Evolutionary conservation across 2,888 invertebrate genomes (phyloP), one percentile per base, ranked within the genome.

Genomic region (Oxyteleia sp.): DNA sequence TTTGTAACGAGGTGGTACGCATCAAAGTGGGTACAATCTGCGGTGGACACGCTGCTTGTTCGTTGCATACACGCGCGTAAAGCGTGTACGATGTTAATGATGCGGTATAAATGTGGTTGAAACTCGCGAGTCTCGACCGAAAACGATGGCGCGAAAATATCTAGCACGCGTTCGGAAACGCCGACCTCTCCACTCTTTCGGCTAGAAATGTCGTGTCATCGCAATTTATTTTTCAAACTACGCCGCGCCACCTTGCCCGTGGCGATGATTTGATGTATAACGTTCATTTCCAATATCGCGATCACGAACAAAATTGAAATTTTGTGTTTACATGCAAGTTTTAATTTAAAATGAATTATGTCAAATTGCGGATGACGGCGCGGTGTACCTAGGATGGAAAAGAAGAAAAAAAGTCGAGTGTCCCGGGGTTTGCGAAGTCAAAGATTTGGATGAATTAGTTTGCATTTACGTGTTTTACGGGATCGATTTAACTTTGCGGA

Each of bases 61-160:
- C 68, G 35, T 61, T 74, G 83, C 71, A 59, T 66, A 66, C 57
- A 76, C 66, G 64, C 66, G 51, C 49, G 26, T 55, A 74, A 57
- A 82, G 51, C 74, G 61, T 74, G 61, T 74, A 61, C 69, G 79
- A 84, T 84, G 85, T 85, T 85, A 85, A 85, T 85, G 81, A 85
- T 79, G 81, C 81, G 83, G 83, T 82, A 79, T 72, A 79, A 83
- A 79, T 82, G 78, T 71, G 82, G 79, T 79, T 74, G 51, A 35
- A 71, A 78, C 68, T 68, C 78, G 57, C 78, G 72, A 51, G 72
- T 45, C 55, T 51, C 63, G 38, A 66, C 68, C 66, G 41, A 76
- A 75, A 76, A 80, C 66, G 55, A 76, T 72, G 61, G 66, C 51
- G 76, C 43, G 72, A 53, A 72, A 80, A 80, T 80, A 75, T 57